These are phyloP conservation scores for Myodes glareolus DNA, from an alignment of 2,113 vertebrate species.

Conservation along the genomic window DNA sequence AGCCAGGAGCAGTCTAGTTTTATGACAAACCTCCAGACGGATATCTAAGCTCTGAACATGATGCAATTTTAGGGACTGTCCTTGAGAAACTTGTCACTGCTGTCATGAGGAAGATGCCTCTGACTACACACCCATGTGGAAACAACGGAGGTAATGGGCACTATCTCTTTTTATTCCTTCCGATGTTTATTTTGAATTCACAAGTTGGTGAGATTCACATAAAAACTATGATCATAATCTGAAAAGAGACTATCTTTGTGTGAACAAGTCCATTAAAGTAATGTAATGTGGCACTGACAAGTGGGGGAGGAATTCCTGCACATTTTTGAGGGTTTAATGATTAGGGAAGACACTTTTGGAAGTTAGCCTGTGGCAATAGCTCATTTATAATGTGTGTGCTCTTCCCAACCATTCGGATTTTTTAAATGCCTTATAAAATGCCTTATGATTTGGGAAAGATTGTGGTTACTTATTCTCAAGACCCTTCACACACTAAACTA, in stretches of 20 bases:
- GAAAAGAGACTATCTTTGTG: background rate
- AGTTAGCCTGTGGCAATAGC: background rate
- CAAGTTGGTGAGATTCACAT: constrained; percentile 13
- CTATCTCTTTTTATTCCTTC: background rate
- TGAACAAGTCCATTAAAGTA: constrained; percentile 11
- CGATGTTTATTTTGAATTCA: background rate
- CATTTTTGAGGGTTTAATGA: constrained; percentile 53
- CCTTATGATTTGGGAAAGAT: constrained; percentile 71
- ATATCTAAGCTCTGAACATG: background rate
- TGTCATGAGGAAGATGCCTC: background rate
- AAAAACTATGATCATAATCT: background rate
- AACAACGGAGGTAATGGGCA: background rate
- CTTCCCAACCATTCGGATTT: constrained; percentile 48
- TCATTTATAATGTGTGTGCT: constrained; percentile 42
- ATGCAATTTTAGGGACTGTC: background rate
- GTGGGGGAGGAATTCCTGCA: background rate
- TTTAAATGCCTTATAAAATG: constrained; percentile 72
- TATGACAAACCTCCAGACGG: background rate
- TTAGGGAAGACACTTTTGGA: constrained; percentile 13
- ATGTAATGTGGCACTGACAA: background rate
- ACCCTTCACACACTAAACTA: constrained; percentile 47
- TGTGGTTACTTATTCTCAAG: constrained; percentile 60
- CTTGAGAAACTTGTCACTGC: background rate
- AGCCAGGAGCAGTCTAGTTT: background rate
- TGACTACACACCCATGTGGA: background rate